Evolutionary conservation across 2,113 vertebrate genomes (phyloP), one percentile per base, ranked within the genome.

Genomic region (Condylura cristata): DNA sequence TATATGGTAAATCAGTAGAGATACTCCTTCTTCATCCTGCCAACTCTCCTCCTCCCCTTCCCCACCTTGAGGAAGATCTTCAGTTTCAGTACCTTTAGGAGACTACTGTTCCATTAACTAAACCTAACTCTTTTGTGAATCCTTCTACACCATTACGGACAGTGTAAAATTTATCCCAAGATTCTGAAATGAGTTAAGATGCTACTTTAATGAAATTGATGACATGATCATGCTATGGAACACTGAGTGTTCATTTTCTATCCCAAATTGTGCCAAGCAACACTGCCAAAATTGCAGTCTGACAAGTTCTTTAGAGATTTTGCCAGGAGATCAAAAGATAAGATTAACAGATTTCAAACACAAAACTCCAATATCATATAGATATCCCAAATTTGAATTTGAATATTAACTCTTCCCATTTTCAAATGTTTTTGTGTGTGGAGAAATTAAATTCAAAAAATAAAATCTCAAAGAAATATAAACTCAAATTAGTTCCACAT

Each of bases 371-470:
- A 44, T 86, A 83, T 48, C 3, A 44, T 61, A 84, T 14, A 61
- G 60, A 76, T 44, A 8, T 3, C 4, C 56, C 20, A 22, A 56
- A 56, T 56, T 8, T 34, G 3, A 91, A 37, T 91, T 81, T 82
- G n/a, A 93, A 81, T 86, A 22, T 63, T 44, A 87, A 66, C 66
- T 90, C n/a, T 90, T 90, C 13, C 13, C 56, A 56, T 66, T 89
- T 37, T 65, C 34, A 65, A 37, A 66, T 51, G 28, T 61, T 90
- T 89, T 90, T 66, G 53, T 56, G 53, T 86, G 13, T 91, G 44
- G 48, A 82, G n/a, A 84, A 74, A 90, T 60, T 66, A 91, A 89
- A 91, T 68, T 92, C 3, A 30, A 93, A 93, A 28, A 56, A 76
- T 86, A 82, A 89, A 89, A 66, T 74, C 5, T 20, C 22, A 75